These are phyloP conservation scores for Triplophysa rosa DNA, from an alignment of 2,113 vertebrate genomes.

Conservation along the genomic window DNA sequence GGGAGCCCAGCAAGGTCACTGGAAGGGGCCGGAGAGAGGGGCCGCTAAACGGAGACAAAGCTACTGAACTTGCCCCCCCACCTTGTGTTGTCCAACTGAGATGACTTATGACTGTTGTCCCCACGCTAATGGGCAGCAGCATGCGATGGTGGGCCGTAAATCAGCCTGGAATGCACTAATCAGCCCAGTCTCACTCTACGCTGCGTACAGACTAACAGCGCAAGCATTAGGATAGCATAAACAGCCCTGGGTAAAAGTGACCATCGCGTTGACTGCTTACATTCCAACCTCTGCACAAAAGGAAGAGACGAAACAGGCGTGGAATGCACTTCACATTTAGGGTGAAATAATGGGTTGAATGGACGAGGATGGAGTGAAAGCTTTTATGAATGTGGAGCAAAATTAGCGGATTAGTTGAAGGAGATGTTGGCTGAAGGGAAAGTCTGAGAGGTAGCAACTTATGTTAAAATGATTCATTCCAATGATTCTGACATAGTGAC, in stretches of 20 bases:
- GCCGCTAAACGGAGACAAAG: constrained; percentile 32
- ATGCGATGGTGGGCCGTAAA: constrained; percentile 52
- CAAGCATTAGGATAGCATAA: constrained; percentile 41
- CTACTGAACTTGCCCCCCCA: constrained; percentile 23
- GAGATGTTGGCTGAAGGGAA: constrained; percentile 18
- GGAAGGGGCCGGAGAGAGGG: constrained; percentile 14
- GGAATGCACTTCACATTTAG: constrained; percentile 46
- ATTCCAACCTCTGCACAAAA: constrained; percentile 46
- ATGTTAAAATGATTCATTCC: not conserved
- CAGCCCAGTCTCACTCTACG: constrained; percentile 35
- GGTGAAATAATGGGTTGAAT: constrained; percentile 29
- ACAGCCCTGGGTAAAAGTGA: constrained; percentile 27
- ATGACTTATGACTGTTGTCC: constrained; percentile 52
- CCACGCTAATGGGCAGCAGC: constrained; percentile 45
- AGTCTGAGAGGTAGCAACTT: constrained; percentile 2
- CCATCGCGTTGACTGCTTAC: constrained; percentile 35
- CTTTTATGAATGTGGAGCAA: constrained; percentile 26
- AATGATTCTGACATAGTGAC: not conserved
- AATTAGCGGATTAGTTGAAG: constrained; percentile 37
- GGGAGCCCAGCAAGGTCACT: constrained; percentile 36
- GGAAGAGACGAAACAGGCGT: constrained; percentile 43
- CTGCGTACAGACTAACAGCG: constrained; percentile 21
- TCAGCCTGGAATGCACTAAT: constrained; percentile 57
- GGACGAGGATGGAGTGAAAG: constrained; percentile 12
- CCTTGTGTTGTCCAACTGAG: constrained; percentile 34